Conservation (phyloP, 2,888 invertebrate genomes). For the Nomada hirtipes region DNA sequence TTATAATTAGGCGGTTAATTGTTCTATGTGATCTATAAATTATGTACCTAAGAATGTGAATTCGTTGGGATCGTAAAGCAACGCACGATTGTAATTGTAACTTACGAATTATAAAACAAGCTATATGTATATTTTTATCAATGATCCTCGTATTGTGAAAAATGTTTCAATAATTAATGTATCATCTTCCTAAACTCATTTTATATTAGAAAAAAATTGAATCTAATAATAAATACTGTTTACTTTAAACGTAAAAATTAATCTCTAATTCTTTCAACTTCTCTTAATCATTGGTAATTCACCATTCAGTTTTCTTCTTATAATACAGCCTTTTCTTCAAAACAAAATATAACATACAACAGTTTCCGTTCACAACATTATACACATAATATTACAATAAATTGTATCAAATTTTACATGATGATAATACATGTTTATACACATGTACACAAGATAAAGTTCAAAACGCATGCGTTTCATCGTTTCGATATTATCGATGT, state of each 20-base stretch:
- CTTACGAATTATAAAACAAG: slow-evolving; percentile 38
- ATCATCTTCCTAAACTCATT: slow-evolving; percentile 11
- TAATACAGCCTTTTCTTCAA: slow-evolving; percentile 6
- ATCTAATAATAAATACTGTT: slow-evolving; percentile 27
- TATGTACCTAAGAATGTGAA: slow-evolving; percentile 14
- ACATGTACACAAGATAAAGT: slow-evolving; percentile 7
- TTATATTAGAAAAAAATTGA: slow-evolving; percentile 17
- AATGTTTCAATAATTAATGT: slow-evolving; percentile 24
- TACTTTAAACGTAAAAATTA: slow-evolving; percentile 22
- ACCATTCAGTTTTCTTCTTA: slow-evolving; percentile 6
- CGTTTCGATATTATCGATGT: neutral
- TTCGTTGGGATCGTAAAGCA: slow-evolving; percentile 23
- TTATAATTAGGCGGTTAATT: slow-evolving; percentile 16
- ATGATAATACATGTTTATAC: slow-evolving; percentile 20
- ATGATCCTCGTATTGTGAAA: slow-evolving; percentile 14
- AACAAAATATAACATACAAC: slow-evolving; percentile 11
- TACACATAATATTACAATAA: slow-evolving; percentile 23
- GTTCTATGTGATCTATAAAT: neutral
- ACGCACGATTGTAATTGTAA: slow-evolving; percentile 26
- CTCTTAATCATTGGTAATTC: slow-evolving; percentile 11
- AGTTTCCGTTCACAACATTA: neutral
- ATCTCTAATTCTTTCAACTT: slow-evolving; percentile 21
- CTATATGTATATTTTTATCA: slow-evolving; percentile 16
- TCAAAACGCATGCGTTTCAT: neutral
- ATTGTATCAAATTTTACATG: slow-evolving; percentile 15